These are phyloP conservation scores for Drosophila eohydei DNA, from an alignment of 2,888 invertebrate genomes.

Conservation along the genomic window DNA sequence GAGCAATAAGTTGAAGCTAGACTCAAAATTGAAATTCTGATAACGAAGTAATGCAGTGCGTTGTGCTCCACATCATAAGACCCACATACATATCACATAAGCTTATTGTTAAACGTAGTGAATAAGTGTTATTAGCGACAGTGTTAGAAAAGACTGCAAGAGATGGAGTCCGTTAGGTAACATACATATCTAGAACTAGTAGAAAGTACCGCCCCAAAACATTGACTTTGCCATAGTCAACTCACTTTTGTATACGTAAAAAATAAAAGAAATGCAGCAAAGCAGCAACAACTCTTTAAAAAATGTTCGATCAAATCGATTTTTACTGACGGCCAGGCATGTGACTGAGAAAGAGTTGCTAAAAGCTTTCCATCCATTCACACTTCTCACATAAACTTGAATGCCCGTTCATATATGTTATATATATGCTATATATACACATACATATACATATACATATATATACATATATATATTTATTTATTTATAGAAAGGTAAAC, in stretches of 20 bases:
- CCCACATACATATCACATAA: slow-evolving; percentile 22
- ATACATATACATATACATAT: background rate
- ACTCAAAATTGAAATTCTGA: background rate
- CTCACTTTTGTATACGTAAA: slow-evolving; percentile 57
- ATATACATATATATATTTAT: background rate
- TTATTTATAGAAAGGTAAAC: background rate
- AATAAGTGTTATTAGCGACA: slow-evolving; percentile 50
- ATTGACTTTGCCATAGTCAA: slow-evolving; percentile 50
- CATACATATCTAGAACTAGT: slow-evolving; percentile 18
- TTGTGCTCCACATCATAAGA: slow-evolving; percentile 48
- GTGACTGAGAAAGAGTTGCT: slow-evolving; percentile 46
- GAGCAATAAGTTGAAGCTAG: slow-evolving; percentile 31
- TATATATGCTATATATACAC: background rate
- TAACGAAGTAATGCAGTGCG: slow-evolving; percentile 62
- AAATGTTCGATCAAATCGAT: slow-evolving; percentile 23
- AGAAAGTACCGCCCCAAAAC: slow-evolving; percentile 9
- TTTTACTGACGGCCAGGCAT: slow-evolving; percentile 34
- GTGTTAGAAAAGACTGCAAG: slow-evolving; percentile 74
- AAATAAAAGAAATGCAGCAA: slow-evolving; percentile 51
- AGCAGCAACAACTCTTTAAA: slow-evolving; percentile 10
- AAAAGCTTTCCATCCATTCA: slow-evolving; percentile 47
- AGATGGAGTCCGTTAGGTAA: slow-evolving; percentile 34
- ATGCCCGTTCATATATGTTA: background rate
- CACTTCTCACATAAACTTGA: slow-evolving; percentile 28
- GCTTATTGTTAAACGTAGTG: slow-evolving; percentile 21